A percentile compares a stretch with the other conserved stretches of the same genome.
phyloP scores from a whole-genome alignment of 2,797 vertebrate species.

The Leptodactylus fallax region DNA sequence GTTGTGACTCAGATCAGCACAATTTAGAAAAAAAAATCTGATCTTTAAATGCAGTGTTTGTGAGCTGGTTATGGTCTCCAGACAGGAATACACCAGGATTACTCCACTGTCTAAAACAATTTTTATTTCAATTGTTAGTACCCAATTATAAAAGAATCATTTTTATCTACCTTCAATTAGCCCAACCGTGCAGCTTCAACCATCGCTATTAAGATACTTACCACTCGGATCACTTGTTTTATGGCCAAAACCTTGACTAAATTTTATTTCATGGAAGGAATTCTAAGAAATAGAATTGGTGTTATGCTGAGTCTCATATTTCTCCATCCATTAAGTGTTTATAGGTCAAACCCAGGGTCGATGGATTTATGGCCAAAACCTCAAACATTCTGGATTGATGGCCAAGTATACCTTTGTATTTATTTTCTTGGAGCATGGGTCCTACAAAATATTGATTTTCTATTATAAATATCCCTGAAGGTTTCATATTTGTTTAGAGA shows the following conservation, averaged over 20 bases:
- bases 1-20: not conserved
- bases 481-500: not conserved
- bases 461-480: not conserved
- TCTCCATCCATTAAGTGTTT: not conserved
- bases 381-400: conserved; percentile 11
- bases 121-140: conserved; percentile 58
- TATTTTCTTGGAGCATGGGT: not conserved
- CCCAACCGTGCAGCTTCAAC: conserved; percentile 37
- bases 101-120: conserved; percentile 29
- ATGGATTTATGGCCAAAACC: conserved; percentile 4
- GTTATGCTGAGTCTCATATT: conserved; percentile 16
- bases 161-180: conserved; percentile 62
- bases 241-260: conserved; percentile 42
- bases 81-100: conserved; percentile 18
- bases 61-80: conserved; percentile 8
- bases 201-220: conserved; percentile 55
- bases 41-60: conserved; percentile 11
- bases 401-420: not conserved
- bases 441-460: conserved; percentile 16
- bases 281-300: conserved; percentile 31
- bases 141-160: conserved; percentile 59
- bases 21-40: not conserved
- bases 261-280: conserved; percentile 37
- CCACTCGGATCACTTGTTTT: conserved; percentile 51
- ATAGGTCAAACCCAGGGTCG: conserved; percentile 1